phyloP scores from a whole-genome alignment of 2,797 vertebrate species.

The Lemur catta region DNA sequence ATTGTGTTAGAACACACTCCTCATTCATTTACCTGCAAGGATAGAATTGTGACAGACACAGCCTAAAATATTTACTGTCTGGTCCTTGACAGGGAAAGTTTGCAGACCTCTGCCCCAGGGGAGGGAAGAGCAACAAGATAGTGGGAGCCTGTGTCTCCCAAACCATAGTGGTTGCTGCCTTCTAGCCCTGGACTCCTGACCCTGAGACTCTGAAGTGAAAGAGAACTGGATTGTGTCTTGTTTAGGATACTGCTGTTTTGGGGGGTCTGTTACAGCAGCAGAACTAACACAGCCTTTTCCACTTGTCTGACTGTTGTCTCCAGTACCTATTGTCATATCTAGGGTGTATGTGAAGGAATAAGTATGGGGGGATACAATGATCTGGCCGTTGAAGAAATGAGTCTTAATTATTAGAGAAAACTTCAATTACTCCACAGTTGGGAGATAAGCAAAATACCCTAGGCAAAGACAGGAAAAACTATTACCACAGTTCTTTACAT shows the following conservation, averaged over 20 bases:
- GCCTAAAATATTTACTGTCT: neutral
- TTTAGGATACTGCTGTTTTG: neutral
- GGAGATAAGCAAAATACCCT: neutral
- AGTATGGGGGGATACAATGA: neutral
- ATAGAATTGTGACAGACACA: neutral
- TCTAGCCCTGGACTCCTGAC: too few species aligned
- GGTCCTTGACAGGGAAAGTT: neutral
- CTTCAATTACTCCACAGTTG: neutral
- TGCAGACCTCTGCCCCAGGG: neutral
- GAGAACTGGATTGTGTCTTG: neutral
- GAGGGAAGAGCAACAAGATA: neutral
- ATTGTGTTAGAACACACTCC: neutral
- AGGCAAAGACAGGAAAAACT: neutral
- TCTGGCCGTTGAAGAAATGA: neutral
- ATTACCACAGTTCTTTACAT: neutral
- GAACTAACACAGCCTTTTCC: neutral
- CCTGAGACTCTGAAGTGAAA: neutral
- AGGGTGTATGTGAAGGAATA: neutral
- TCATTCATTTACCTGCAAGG: neutral
- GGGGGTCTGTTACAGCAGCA: too few species aligned
- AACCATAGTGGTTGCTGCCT: neutral
- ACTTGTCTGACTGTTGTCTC: neutral
- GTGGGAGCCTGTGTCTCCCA: neutral
- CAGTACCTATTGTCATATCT: fast-evolving
- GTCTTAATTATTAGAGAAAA: neutral